Evolutionary conservation across 2,113 vertebrate species (phyloP).

Genomic region (Ploceus nigricollis): DNA sequence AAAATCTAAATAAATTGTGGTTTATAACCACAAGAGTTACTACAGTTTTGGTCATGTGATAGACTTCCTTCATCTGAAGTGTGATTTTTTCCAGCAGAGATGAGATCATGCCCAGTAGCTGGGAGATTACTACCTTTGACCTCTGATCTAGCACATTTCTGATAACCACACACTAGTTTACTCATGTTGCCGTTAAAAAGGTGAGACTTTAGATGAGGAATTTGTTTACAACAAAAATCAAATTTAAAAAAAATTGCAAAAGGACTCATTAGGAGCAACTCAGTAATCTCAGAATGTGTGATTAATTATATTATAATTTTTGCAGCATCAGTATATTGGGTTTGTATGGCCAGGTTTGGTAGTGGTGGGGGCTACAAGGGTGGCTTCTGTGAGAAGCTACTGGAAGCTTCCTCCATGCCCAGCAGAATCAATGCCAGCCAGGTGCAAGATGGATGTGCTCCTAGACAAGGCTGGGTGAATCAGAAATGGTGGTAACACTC

Average conservation of each 20-base stretch:
- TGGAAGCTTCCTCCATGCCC: background rate
- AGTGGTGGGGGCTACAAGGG: accelerated
- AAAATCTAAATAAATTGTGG: background rate
- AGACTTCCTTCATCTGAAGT: background rate
- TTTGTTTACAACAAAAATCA: background rate
- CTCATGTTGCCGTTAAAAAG: background rate
- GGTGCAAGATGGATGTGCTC: background rate
- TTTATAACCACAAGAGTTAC: background rate
- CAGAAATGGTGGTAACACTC: background rate
- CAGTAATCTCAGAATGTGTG: background rate
- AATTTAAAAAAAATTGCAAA: background rate
- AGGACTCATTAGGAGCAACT: background rate
- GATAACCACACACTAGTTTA: background rate
- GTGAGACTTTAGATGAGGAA: background rate
- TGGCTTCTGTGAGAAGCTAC: background rate
- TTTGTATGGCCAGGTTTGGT: background rate
- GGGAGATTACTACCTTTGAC: background rate
- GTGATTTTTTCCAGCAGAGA: background rate
- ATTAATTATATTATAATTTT: background rate
- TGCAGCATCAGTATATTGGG: background rate
- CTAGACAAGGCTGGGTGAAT: background rate
- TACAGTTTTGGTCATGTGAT: background rate
- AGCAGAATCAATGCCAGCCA: background rate
- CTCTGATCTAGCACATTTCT: background rate
- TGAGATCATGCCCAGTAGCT: background rate